phyloP scores from a whole-genome alignment of 2,888 invertebrate species.

The Caenorhabditis imperialis region DNA sequence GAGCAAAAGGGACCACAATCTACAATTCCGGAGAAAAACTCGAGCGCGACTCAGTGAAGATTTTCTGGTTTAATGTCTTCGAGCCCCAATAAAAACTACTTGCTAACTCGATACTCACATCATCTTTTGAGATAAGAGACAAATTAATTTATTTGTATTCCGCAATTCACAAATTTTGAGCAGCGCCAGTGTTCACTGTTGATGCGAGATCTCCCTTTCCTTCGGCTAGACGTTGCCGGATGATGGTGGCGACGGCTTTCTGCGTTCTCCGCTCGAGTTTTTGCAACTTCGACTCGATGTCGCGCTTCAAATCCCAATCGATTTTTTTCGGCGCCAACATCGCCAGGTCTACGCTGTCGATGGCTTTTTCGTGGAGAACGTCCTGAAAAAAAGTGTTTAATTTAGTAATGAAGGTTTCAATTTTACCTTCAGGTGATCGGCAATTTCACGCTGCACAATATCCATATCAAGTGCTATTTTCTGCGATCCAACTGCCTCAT shows the following conservation, averaged over 20 bases:
- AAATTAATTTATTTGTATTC: too few species aligned
- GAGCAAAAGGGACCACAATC: too few species aligned
- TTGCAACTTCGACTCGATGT: conserved; percentile 78
- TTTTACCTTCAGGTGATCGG: conserved; percentile 57
- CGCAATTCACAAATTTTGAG: conserved; percentile 36
- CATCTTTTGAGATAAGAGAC: too few species aligned
- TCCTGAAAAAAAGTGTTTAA: conserved; percentile 35
- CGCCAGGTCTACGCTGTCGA: conserved; percentile 61
- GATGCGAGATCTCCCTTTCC: conserved; percentile 63
- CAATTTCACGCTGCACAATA: conserved; percentile 59
- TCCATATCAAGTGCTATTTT: conserved; percentile 35
- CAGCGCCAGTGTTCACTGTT: conserved; percentile 52
- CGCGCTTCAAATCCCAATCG: conserved; percentile 67
- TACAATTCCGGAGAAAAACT: too few species aligned
- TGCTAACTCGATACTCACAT: too few species aligned
- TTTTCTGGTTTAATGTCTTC: too few species aligned
- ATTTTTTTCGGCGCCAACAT: conserved; percentile 65
- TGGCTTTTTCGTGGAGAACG: conserved; percentile 56
- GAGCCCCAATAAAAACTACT: too few species aligned
- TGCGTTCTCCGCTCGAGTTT: conserved; percentile 93
- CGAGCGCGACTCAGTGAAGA: too few species aligned
- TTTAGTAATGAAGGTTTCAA: not conserved
- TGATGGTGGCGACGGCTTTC: conserved; percentile 94
- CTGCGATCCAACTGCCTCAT: conserved; percentile 44
- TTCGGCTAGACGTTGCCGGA: conserved; percentile 79